Percentiles rank a stretch among this genome's conserved stretches.
These are phyloP conservation scores for Xestia rhomboidea DNA, from an alignment of 2,888 invertebrate genomes.

Conservation along the genomic window DNA sequence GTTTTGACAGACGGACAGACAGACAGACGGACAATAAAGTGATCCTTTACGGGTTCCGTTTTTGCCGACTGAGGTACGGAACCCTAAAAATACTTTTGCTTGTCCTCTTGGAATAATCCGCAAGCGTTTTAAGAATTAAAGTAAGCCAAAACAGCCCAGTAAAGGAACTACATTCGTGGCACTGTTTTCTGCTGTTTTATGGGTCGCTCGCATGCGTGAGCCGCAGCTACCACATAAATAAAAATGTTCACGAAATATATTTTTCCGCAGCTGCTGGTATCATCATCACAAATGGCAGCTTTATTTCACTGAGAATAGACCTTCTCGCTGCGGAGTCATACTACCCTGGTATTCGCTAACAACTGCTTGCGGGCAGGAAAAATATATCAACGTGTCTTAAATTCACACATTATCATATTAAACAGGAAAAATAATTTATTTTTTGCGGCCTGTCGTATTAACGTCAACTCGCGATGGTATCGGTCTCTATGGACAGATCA, in stretches of 20 bases:
- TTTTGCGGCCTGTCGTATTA: constrained; percentile 79
- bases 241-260: background rate
- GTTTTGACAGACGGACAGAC: no score
- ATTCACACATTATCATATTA: constrained; percentile 41
- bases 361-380: background rate
- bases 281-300: background rate
- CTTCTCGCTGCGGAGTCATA: background rate
- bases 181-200: rapidly evolving
- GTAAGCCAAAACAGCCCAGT: background rate
- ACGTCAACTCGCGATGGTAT: constrained; percentile 85
- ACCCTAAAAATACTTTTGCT: background rate
- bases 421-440: constrained; percentile 61
- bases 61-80: no score
- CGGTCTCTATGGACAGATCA: constrained; percentile 82
- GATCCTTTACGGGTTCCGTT: no score
- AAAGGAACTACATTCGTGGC: background rate
- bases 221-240: background rate
- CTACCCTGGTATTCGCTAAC: background rate
- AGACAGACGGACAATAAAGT: no score
- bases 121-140: background rate
- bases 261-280: background rate
- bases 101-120: background rate
- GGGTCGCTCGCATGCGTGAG: background rate
- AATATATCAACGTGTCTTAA: constrained; percentile 8
- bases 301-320: no score